Percentiles rank a stretch among this genome's conserved stretches.
These are phyloP conservation scores for Dermatemys mawii DNA, from an alignment of 2,113 vertebrate species.

Conservation along the genomic window DNA sequence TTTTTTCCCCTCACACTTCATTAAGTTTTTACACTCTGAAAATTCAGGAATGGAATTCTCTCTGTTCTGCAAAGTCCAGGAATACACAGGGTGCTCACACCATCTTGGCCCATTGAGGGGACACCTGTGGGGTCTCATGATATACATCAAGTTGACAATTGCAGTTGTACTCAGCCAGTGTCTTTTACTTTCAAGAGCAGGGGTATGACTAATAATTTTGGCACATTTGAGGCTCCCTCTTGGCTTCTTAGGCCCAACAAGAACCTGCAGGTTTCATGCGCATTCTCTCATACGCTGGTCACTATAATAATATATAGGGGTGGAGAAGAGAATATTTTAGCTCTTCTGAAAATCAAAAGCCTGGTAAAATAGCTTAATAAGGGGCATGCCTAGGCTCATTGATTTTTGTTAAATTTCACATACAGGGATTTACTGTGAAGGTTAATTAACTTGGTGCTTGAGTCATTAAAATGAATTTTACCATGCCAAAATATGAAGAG, in stretches of 20 bases:
- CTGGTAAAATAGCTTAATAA: neutral
- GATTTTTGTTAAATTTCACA: neutral
- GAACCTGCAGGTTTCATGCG: neutral
- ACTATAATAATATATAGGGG: neutral
- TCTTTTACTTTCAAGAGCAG: neutral
- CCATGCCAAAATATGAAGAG: neutral
- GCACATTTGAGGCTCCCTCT: neutral
- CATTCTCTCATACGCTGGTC: neutral
- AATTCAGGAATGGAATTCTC: neutral
- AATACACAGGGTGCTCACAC: neutral
- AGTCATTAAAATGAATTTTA: neutral
- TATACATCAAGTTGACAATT: slow-evolving; percentile 42
- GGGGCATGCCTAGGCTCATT: neutral
- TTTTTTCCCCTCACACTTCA: neutral
- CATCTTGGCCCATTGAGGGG: neutral
- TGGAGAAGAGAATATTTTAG: neutral
- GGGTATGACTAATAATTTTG: neutral
- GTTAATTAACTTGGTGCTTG: neutral
- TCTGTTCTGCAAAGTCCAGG: neutral
- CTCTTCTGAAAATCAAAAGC: neutral
- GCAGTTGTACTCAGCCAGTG: neutral
- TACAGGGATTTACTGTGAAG: neutral
- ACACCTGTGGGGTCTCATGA: neutral
- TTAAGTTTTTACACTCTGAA: slow-evolving; percentile 3
- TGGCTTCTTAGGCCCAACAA: neutral